Evolutionary conservation across 2,888 invertebrate genomes (phyloP).

Genomic region (Sicus ferrugineus): DNA sequence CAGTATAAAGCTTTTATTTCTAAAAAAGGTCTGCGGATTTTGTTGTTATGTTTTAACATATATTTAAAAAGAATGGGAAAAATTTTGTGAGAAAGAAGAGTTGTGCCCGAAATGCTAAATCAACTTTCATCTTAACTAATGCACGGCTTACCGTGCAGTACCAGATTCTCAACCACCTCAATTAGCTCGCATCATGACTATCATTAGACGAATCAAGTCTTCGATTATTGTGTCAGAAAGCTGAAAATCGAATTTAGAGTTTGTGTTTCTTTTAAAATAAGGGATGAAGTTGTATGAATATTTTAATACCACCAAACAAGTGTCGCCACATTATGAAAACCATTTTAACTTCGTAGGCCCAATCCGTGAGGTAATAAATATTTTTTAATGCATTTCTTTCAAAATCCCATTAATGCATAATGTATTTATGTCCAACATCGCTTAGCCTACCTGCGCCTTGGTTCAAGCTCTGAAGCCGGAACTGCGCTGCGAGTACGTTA

Average conservation of each 20-base stretch:
- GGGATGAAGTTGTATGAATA: conserved; percentile 40
- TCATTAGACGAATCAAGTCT: conserved; percentile 25
- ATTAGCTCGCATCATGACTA: too few species aligned
- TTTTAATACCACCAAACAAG: conserved; percentile 42
- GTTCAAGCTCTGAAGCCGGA: conserved; percentile 30
- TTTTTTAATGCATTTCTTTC: background rate
- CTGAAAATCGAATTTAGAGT: background rate
- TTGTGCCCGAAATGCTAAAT: too few species aligned
- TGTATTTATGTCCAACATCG: background rate
- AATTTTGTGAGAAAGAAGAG: too few species aligned
- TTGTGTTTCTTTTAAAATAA: background rate
- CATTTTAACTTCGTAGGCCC: conserved; percentile 43
- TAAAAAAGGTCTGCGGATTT: conserved; percentile 7
- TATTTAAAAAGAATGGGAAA: too few species aligned
- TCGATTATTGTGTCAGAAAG: conserved; percentile 31
- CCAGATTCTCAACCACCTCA: too few species aligned
- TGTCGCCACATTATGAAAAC: conserved; percentile 34
- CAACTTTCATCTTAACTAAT: too few species aligned
- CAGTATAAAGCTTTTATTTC: too few species aligned
- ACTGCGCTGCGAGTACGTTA: conserved; percentile 61
- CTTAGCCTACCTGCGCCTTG: conserved; percentile 33
- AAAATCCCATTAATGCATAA: background rate
- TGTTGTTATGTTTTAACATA: background rate
- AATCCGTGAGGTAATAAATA: conserved; percentile 35
- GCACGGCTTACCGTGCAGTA: too few species aligned